Percentiles rank a stretch among this genome's conserved stretches.
Conservation (phyloP, 2,888 invertebrate species). For the Drosophila mercatorum region DNA sequence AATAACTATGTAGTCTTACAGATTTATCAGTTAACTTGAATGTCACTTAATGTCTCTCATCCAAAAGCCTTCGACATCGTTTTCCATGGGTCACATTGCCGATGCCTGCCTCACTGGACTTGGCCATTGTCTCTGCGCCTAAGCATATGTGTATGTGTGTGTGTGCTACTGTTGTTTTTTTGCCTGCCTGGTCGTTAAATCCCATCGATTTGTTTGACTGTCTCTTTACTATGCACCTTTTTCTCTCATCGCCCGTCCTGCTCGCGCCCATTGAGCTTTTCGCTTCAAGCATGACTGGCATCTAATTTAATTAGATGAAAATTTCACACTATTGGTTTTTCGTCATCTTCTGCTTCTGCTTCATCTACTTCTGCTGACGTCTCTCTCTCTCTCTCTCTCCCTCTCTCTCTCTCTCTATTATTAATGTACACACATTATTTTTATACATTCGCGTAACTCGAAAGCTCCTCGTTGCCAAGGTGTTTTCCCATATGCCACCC, state of each 20-base stretch:
- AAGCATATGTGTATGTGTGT: slow-evolving; percentile 10
- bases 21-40: neutral
- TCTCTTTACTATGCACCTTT: slow-evolving; percentile 56
- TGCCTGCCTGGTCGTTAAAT: slow-evolving; percentile 46
- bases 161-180: slow-evolving; percentile 19
- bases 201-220: slow-evolving; percentile 75
- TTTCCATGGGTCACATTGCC: slow-evolving; percentile 35
- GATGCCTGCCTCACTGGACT: slow-evolving; percentile 27
- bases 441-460: slow-evolving; percentile 11
- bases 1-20: neutral
- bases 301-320: slow-evolving; percentile 73
- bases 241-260: slow-evolving; percentile 9
- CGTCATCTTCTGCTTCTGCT: slow-evolving; percentile 11
- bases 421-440: slow-evolving; percentile 24
- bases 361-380: slow-evolving; percentile 15
- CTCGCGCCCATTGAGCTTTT: slow-evolving; percentile 22
- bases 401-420: slow-evolving; percentile 1
- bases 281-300: slow-evolving; percentile 67
- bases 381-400: neutral
- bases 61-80: slow-evolving; percentile 18
- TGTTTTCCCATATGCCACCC: slow-evolving; percentile 10
- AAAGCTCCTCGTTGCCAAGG: slow-evolving; percentile 30
- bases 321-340: slow-evolving; percentile 67
- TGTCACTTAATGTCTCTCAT: slow-evolving; percentile 1
- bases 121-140: slow-evolving; percentile 16